Conservation (phyloP, 2,113 vertebrate genomes). For the Pluvianellus socialis region DNA sequence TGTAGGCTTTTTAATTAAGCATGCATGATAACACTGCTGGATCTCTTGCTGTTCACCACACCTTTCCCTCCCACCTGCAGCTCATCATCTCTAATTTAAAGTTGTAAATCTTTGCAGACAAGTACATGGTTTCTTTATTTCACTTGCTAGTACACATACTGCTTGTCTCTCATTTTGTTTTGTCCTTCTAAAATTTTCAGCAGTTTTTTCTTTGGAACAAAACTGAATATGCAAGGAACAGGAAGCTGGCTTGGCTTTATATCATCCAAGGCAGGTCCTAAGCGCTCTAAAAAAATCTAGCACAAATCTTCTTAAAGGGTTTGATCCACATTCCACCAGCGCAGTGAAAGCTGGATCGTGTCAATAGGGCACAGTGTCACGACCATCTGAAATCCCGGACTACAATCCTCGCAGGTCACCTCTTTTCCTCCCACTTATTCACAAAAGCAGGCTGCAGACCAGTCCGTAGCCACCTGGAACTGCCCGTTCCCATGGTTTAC, state of each 20-base stretch:
- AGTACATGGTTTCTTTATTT: background rate
- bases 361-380: accelerated
- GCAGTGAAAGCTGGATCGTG: background rate
- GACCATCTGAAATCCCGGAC: background rate
- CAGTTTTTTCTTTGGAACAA: background rate
- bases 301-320: background rate
- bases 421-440: background rate
- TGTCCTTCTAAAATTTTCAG: background rate
- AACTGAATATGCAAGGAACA: background rate
- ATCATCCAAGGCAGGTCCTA: background rate
- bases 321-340: background rate
- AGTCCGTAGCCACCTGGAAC: background rate
- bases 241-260: background rate
- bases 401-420: background rate
- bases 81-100: background rate
- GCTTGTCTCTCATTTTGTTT: background rate
- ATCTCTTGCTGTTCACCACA: background rate
- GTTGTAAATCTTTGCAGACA: background rate
- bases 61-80: background rate
- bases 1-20: background rate
- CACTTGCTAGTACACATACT: background rate
- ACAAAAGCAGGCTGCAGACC: background rate
- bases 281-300: background rate
- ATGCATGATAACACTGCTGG: background rate
- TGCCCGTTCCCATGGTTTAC: background rate